Percentiles rank a stretch among this genome's conserved stretches.
Evolutionary conservation across 2,797 vertebrate species (phyloP).

Genomic region (Myotis findleyi): DNA sequence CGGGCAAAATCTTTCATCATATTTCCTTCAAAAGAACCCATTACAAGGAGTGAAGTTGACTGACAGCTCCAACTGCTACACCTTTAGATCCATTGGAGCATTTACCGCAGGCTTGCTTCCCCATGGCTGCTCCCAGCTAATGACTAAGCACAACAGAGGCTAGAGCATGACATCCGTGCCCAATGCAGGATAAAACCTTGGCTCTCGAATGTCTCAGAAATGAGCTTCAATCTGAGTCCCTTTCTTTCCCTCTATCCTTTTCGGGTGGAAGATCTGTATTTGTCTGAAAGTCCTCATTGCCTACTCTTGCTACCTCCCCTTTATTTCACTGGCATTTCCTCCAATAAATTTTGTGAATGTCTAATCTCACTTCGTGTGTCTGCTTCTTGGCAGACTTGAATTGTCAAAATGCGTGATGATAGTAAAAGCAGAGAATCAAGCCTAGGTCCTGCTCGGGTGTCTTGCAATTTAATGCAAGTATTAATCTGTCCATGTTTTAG

Average conservation of each 20-base stretch:
- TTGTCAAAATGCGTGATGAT: background rate
- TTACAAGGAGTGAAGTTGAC: background rate
- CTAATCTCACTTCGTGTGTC: background rate
- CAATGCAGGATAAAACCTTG: background rate
- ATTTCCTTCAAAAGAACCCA: background rate
- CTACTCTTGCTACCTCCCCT: background rate
- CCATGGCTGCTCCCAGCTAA: background rate
- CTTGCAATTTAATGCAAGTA: background rate
- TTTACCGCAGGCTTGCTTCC: background rate
- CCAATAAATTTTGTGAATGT: background rate
- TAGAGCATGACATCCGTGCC: background rate
- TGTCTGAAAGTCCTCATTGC: background rate
- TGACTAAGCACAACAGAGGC: background rate
- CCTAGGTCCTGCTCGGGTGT: background rate
- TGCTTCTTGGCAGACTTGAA: background rate
- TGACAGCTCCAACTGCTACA: background rate
- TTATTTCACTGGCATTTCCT: background rate
- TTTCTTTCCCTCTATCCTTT: background rate
- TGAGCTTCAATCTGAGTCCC: background rate
- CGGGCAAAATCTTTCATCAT: background rate
- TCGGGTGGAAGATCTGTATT: background rate
- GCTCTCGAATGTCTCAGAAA: background rate
- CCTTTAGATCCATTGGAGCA: background rate
- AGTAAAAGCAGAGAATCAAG: slow-evolving; percentile 3
- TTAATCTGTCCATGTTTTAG: background rate